These are phyloP conservation scores for Cremastinae sp. DNA, from an alignment of 2,888 invertebrate genomes.

Conservation along the genomic window DNA sequence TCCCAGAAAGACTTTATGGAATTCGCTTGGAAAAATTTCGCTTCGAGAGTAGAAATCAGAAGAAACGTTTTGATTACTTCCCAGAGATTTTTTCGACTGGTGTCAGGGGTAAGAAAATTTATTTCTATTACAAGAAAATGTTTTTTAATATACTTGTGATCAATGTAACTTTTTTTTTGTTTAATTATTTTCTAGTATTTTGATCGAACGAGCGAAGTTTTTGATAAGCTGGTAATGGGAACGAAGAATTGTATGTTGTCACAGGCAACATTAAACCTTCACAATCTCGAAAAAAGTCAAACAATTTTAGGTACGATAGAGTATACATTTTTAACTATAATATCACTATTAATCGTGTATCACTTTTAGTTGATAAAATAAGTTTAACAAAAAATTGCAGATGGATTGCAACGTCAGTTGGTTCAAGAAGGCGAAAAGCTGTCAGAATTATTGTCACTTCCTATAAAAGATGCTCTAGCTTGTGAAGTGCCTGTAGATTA, in stretches of 20 bases:
- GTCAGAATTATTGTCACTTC: conserved; percentile 88
- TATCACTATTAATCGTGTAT: neutral
- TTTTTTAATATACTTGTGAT: no score
- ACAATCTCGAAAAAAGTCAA: conserved; percentile 84
- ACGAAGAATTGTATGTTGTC: conserved; percentile 83
- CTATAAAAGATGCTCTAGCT: conserved; percentile 89
- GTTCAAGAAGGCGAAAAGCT: conserved; percentile 89
- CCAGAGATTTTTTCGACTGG: conserved; percentile 87
- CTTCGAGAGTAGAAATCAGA: conserved; percentile 87
- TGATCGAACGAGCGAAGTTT: conserved; percentile 85
- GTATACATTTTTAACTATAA: neutral
- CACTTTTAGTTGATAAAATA: neutral
- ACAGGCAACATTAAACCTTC: conserved; percentile 82
- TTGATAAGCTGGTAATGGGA: conserved; percentile 85
- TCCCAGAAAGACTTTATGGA: conserved; percentile 91
- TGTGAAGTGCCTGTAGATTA: conserved; percentile 87
- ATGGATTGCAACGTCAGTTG: conserved; percentile 85
- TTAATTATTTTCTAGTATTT: conserved; percentile 85
- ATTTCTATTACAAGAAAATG: no score
- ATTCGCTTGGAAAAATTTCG: conserved; percentile 89
- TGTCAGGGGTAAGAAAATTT: conserved; percentile 85
- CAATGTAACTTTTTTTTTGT: no score
- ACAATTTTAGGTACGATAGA: conserved; percentile 82
- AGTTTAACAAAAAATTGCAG: conserved; percentile 80
- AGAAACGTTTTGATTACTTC: conserved; percentile 88